Conservation (phyloP, 2,797 vertebrate genomes). For the Acanthurus tractus region DNA sequence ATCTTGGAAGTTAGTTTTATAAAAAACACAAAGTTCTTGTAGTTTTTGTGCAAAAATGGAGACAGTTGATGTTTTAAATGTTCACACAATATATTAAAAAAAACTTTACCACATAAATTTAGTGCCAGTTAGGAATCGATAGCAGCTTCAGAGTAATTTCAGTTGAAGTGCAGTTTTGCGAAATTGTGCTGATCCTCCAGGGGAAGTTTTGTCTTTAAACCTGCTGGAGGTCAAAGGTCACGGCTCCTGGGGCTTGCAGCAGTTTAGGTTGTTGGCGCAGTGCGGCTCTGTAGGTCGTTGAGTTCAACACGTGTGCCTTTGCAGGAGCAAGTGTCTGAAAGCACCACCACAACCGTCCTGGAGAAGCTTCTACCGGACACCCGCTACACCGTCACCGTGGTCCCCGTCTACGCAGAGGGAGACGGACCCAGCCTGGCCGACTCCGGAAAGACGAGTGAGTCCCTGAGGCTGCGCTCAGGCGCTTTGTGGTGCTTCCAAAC, state of each 20-base stretch:
- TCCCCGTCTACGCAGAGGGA: conserved; percentile 93
- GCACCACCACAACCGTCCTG: conserved; percentile 91
- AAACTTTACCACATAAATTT: background rate
- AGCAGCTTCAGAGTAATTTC: background rate
- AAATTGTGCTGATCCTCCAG: background rate
- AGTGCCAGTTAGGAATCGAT: background rate
- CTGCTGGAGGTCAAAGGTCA: conserved; percentile 31
- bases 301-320: conserved; percentile 1
- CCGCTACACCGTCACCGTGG: conserved; percentile 90
- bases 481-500: no score
- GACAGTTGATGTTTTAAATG: background rate
- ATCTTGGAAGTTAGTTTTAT: no score
- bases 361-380: conserved; percentile 91
- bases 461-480: no score
- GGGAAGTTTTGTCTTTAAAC: background rate
- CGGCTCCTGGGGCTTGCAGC: background rate
- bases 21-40: background rate
- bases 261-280: background rate
- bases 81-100: background rate
- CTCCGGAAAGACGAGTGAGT: conserved; percentile 92
- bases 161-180: background rate
- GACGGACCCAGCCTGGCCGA: conserved; percentile 92
- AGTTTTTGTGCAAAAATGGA: background rate
- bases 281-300: no score
- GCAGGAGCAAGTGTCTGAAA: conserved; percentile 93